Percentiles rank a stretch among this genome's conserved stretches.
These are phyloP conservation scores for Sebastes hopkinsi DNA, from an alignment of 2,797 vertebrate genomes.

Conservation along the genomic window DNA sequence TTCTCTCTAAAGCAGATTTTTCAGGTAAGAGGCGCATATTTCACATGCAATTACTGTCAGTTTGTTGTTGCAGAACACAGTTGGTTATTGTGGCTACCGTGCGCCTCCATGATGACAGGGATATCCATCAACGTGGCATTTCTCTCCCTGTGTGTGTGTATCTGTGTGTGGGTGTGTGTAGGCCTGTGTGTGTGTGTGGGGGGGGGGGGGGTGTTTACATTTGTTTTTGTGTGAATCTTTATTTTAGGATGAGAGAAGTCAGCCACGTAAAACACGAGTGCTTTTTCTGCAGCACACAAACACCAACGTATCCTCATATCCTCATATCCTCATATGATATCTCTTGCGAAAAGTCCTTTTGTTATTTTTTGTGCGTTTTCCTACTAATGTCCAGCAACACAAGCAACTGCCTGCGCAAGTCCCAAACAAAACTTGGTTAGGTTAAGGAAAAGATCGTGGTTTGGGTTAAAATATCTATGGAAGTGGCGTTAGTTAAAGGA, in stretches of 20 bases:
- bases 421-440: background rate
- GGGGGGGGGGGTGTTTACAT: slow-evolving; percentile 2
- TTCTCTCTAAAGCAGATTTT: slow-evolving; percentile 98
- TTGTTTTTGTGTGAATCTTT: slow-evolving; percentile 46
- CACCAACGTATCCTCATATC: background rate
- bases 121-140: slow-evolving; percentile 60
- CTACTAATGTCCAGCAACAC: background rate
- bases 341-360: background rate
- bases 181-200: background rate
- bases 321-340: background rate
- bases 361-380: background rate
- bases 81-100: slow-evolving; percentile 56
- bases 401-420: background rate
- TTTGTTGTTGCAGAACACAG: slow-evolving; percentile 53
- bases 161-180: background rate
- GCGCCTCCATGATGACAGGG: slow-evolving; percentile 60
- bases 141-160: slow-evolving; percentile 33
- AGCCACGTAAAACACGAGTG: slow-evolving; percentile 21
- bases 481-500: background rate
- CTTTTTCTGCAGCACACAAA: slow-evolving; percentile 24
- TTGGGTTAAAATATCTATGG: background rate
- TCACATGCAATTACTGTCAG: slow-evolving; percentile 49
- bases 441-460: background rate
- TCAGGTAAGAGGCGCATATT: slow-evolving; percentile 84
- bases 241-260: slow-evolving; percentile 51